Conservation (phyloP, 2,888 invertebrate genomes). For the Acheta domesticus region DNA sequence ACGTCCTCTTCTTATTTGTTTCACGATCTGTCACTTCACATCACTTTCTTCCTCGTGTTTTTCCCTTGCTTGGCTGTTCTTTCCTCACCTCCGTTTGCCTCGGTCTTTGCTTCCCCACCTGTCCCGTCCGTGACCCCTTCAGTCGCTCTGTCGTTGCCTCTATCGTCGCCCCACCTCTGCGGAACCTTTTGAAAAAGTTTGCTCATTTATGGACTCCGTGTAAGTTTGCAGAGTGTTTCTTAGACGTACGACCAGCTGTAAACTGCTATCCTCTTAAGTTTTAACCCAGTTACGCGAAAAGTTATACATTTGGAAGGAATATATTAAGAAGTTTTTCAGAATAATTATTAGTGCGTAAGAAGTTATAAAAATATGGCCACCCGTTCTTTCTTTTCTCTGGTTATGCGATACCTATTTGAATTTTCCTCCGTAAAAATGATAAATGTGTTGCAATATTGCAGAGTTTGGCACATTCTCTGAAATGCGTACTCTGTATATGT, state of each 20-base stretch:
- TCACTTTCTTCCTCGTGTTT: too few relatives aligned
- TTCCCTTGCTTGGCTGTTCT: not conserved
- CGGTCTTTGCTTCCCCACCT: not conserved
- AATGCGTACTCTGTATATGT: too few relatives aligned
- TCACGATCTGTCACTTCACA: too few relatives aligned
- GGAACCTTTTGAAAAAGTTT: not conserved
- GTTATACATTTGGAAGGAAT: not conserved
- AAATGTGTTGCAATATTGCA: too few relatives aligned
- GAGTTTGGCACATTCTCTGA: too few relatives aligned
- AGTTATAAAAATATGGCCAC: too few relatives aligned
- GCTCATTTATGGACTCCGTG: not conserved
- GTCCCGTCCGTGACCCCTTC: not conserved
- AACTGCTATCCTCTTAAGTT: not conserved
- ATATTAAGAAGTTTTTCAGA: not conserved
- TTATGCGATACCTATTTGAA: too few relatives aligned
- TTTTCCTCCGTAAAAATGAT: too few relatives aligned
- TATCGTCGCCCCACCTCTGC: not conserved
- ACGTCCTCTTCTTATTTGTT: too few relatives aligned
- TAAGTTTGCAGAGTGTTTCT: not conserved
- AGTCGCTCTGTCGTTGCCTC: not conserved
- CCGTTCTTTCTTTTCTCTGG: too few relatives aligned
- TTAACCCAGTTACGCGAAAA: not conserved
- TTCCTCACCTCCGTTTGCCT: not conserved
- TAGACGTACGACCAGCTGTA: not conserved
- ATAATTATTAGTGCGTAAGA: slow-evolving; percentile 5